phyloP scores from a whole-genome alignment of 2,797 vertebrate species.

The Sebastes hubbsi region DNA sequence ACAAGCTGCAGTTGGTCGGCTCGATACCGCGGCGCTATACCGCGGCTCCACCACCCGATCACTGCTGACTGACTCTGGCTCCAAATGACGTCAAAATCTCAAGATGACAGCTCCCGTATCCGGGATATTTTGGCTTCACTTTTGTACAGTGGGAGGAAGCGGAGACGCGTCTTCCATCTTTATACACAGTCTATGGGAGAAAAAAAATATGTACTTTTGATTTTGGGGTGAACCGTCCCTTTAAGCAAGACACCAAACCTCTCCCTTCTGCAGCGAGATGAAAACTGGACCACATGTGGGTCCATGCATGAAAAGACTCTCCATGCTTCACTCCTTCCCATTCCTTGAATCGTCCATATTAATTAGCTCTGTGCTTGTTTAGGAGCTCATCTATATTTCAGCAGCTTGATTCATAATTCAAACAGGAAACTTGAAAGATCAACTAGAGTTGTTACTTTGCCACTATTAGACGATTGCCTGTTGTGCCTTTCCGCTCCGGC shows the following conservation, averaged over 20 bases:
- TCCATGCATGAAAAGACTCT: neutral
- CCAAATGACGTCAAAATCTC: no score
- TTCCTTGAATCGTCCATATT: constrained; percentile 25
- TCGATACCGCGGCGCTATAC: no score
- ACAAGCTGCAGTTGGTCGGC: no score
- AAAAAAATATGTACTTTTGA: no score
- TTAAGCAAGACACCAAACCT: neutral
- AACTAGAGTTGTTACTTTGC: constrained; percentile 42
- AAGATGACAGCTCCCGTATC: no score
- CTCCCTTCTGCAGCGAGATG: neutral
- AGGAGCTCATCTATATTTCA: constrained; percentile 58
- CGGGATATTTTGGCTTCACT: no score
- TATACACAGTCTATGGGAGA: no score
- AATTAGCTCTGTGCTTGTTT: constrained; percentile 49
- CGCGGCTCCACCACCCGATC: no score
- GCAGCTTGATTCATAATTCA: constrained; percentile 56
- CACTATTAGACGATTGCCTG: constrained; percentile 17
- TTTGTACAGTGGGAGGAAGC: no score
- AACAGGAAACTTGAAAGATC: constrained; percentile 53
- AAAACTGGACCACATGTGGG: neutral
- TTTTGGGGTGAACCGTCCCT: neutral
- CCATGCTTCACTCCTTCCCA: neutral
- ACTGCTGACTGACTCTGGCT: no score
- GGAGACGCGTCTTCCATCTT: no score
- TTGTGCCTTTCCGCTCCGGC: constrained; percentile 13